Percentiles rank a stretch among this genome's conserved stretches.
These are phyloP conservation scores for Chesias legatella DNA, from an alignment of 2,888 invertebrate genomes.

Conservation along the genomic window DNA sequence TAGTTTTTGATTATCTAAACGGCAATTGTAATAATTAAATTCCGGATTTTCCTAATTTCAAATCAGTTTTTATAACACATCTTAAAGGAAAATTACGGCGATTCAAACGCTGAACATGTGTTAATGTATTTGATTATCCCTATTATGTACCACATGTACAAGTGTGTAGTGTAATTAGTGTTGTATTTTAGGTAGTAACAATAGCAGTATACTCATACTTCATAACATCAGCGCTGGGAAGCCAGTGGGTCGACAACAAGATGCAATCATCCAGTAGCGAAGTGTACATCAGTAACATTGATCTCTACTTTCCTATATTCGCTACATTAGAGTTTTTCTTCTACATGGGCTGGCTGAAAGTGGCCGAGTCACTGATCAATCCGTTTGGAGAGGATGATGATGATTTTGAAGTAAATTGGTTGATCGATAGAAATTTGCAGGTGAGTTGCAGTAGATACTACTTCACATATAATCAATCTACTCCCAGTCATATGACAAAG, in stretches of 20 bases:
- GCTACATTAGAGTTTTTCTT: constrained; percentile 93
- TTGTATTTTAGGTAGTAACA: constrained; percentile 87
- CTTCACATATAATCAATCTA: too few relatives aligned
- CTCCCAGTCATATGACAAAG: too few relatives aligned
- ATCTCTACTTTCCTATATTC: constrained; percentile 94
- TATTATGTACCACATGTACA: too few relatives aligned
- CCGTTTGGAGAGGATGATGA: constrained; percentile 96
- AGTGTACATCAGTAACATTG: constrained; percentile 82
- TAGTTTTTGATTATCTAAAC: too few relatives aligned
- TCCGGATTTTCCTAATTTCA: too few relatives aligned
- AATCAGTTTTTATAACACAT: too few relatives aligned
- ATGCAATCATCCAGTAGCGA: constrained; percentile 43
- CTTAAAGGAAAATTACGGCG: too few relatives aligned
- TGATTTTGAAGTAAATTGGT: constrained; percentile 95
- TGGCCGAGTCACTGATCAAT: constrained; percentile 94
- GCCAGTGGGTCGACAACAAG: constrained; percentile 89
- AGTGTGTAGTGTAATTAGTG: too few relatives aligned
- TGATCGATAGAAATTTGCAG: constrained; percentile 93
- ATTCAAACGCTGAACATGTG: too few relatives aligned
- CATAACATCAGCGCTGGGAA: constrained; percentile 91
- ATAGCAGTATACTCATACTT: constrained; percentile 96
- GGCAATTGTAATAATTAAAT: too few relatives aligned
- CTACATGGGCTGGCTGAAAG: constrained; percentile 95
- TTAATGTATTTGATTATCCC: not conserved
- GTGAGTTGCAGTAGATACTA: constrained; percentile 75